Conservation (phyloP, 2,113 vertebrate species). For the Bombycilla garrulus region DNA sequence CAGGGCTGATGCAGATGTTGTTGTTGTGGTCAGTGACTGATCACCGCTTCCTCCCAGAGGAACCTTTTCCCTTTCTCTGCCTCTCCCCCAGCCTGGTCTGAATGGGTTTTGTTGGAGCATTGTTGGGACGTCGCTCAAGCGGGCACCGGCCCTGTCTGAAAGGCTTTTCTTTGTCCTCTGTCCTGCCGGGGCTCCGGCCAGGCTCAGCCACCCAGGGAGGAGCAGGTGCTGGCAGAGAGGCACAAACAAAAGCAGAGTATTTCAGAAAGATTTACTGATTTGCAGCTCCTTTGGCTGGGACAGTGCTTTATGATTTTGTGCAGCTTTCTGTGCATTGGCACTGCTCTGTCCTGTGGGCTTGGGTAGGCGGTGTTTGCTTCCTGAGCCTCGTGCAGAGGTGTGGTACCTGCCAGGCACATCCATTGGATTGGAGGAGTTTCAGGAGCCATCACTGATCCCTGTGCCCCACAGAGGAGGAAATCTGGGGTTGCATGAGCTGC, state of each 20-base stretch:
- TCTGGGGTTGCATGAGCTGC: not conserved
- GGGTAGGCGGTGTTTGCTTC: rapidly evolving
- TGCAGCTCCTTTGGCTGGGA: not conserved
- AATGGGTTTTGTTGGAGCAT: not conserved
- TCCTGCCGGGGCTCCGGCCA: slow-evolving; percentile 6
- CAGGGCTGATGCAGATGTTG: slow-evolving; percentile 16
- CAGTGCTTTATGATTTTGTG: not conserved
- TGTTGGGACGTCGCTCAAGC: slow-evolving; percentile 18
- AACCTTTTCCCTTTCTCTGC: slow-evolving; percentile 3
- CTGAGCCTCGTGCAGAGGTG: rapidly evolving
- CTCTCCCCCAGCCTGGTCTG: not conserved
- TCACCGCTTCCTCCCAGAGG: not conserved
- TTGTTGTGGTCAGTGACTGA: not conserved
- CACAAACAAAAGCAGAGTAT: not conserved
- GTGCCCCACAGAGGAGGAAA: not conserved
- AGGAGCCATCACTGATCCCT: not conserved
- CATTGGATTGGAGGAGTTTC: not conserved
- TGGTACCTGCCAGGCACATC: not conserved
- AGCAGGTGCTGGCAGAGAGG: slow-evolving; percentile 25
- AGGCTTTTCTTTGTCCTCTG: slow-evolving; percentile 21
- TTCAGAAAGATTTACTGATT: not conserved
- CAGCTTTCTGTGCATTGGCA: not conserved
- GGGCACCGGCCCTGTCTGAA: not conserved
- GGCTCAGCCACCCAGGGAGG: slow-evolving; percentile 43
- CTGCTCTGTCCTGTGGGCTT: rapidly evolving